A percentile compares a stretch with the other conserved stretches of the same genome.
Conservation (phyloP, 2,113 vertebrate genomes). For the Aptenodytes forsteri region DNA sequence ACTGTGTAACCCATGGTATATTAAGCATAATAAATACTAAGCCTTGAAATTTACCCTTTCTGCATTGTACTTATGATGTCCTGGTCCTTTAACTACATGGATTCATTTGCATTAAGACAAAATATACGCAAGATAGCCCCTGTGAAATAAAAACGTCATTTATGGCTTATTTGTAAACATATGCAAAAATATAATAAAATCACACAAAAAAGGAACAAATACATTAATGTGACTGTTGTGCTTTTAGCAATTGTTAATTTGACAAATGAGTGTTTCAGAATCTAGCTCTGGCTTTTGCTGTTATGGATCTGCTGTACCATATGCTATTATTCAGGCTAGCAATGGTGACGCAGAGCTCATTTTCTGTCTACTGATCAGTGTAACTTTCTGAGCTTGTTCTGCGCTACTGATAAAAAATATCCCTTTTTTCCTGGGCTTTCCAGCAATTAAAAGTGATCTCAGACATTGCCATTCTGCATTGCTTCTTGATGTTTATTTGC, state of each 20-base stretch:
- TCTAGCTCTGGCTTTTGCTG: constrained; percentile 17
- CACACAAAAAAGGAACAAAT: neutral
- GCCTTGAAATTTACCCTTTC: neutral
- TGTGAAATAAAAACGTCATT: neutral
- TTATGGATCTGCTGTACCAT: constrained; percentile 23
- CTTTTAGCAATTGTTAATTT: constrained; percentile 51
- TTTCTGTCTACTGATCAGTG: neutral
- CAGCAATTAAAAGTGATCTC: neutral
- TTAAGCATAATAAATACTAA: neutral
- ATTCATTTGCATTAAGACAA: neutral
- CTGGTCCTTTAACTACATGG: neutral
- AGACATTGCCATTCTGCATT: neutral
- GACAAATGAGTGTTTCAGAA: constrained; percentile 11
- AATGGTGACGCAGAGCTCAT: neutral
- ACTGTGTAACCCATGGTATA: neutral
- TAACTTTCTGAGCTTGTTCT: constrained; percentile 24
- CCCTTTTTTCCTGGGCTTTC: neutral
- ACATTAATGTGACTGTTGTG: neutral
- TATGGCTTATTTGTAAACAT: neutral
- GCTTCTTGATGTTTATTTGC: neutral
- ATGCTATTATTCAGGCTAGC: neutral
- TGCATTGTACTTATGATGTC: neutral
- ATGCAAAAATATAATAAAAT: neutral
- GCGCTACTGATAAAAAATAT: neutral
- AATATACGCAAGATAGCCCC: neutral